phyloP scores from a whole-genome alignment of 1,140 invertebrate species.

The Daktulosphaira vitifoliae region DNA sequence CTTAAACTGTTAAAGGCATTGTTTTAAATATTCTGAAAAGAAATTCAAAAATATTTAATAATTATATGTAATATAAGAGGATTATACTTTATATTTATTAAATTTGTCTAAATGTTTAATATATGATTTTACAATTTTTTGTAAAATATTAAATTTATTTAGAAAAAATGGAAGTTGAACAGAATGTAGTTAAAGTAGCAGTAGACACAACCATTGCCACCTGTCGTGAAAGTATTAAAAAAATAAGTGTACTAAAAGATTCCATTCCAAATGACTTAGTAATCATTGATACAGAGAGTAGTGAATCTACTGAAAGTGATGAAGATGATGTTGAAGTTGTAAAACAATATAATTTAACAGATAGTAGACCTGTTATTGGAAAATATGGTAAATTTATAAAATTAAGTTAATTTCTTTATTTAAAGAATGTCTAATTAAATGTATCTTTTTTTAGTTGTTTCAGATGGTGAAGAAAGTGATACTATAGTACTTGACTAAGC shows the following conservation, averaged over 20 bases:
- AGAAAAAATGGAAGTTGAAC: constrained; percentile 20
- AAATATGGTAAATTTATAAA: constrained; percentile 12
- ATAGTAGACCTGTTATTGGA: constrained; percentile 6
- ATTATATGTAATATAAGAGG: too few relatives aligned
- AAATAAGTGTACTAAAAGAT: neutral
- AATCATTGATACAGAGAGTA: constrained; percentile 17
- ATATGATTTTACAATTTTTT: too few relatives aligned
- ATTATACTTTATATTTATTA: too few relatives aligned
- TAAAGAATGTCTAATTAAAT: too few relatives aligned
- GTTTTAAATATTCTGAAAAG: too few relatives aligned
- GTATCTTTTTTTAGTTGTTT: constrained; percentile 8
- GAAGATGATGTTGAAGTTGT: constrained; percentile 9
- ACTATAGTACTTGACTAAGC: constrained; percentile 10
- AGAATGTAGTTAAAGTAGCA: constrained; percentile 1
- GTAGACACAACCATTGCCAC: neutral
- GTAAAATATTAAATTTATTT: neutral
- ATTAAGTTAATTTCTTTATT: too few relatives aligned
- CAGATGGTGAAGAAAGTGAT: constrained; percentile 16
- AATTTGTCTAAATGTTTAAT: too few relatives aligned
- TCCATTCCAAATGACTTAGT: neutral
- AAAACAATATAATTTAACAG: constrained; percentile 6
- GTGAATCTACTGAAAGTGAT: constrained; percentile 12
- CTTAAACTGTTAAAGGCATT: too few relatives aligned
- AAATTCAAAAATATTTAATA: too few relatives aligned
- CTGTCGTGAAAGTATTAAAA: neutral